Evolutionary conservation across 2,797 vertebrate species (phyloP).

Genomic region (Tachyglossus aculeatus): DNA sequence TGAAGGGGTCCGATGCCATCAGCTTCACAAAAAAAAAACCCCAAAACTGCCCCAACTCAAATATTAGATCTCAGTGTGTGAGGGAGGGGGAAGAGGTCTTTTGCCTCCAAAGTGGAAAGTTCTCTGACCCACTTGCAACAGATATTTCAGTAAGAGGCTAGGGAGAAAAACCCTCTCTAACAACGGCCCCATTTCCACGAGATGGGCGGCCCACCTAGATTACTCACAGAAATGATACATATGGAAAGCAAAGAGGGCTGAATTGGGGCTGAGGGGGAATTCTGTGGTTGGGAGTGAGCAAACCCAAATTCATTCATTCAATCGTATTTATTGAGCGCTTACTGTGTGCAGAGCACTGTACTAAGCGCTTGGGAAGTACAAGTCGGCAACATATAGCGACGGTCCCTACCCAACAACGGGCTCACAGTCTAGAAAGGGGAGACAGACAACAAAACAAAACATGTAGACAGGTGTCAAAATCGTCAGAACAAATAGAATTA

Average conservation of each 20-base stretch:
- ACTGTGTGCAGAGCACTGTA: too few species aligned
- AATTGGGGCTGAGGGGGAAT: background rate
- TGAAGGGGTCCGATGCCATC: constrained; percentile 39
- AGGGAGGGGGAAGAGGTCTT: background rate
- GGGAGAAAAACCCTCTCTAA: constrained; percentile 62
- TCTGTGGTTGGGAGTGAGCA: background rate
- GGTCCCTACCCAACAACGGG: too few species aligned
- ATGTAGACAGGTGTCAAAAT: too few species aligned
- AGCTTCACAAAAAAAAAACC: constrained; percentile 31
- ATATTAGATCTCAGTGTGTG: constrained; percentile 40
- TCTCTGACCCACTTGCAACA: constrained; percentile 75
- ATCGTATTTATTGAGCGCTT: too few species aligned
- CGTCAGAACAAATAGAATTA: too few species aligned
- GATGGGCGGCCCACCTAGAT: too few species aligned
- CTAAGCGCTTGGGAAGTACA: too few species aligned
- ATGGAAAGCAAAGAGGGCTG: background rate
- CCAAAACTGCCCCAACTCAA: background rate
- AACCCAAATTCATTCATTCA: too few species aligned
- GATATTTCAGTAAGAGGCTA: constrained; percentile 71
- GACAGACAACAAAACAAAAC: too few species aligned
- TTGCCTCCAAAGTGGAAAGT: constrained; percentile 55
- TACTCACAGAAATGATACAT: background rate
- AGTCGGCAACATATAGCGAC: too few species aligned
- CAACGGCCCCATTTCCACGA: too few species aligned
- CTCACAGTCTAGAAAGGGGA: too few species aligned